Evolutionary conservation across 2,797 vertebrate genomes (phyloP).

Genomic region (Hypotaenidia philippensis): DNA sequence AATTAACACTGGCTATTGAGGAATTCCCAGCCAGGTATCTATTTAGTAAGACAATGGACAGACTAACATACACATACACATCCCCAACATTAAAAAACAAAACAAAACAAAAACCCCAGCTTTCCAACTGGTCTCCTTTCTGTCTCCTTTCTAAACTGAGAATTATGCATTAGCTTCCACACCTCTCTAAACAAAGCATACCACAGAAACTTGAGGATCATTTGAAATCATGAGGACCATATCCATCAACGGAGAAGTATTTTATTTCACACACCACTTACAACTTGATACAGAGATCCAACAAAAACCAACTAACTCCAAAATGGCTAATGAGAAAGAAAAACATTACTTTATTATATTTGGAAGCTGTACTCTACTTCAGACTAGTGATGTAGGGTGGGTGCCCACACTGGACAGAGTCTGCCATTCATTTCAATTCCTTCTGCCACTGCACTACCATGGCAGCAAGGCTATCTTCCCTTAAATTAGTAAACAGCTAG

Average conservation of each 20-base stretch:
- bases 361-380: background rate
- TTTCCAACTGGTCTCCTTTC: background rate
- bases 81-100: background rate
- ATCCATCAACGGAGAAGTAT: background rate
- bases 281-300: background rate
- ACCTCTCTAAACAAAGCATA: background rate
- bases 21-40: background rate
- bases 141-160: background rate
- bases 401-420: background rate
- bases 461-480: background rate
- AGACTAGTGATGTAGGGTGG: background rate
- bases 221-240: background rate
- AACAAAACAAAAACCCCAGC: too few species aligned
- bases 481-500: background rate
- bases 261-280: slow-evolving; percentile 25
- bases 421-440: background rate
- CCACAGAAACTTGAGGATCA: background rate
- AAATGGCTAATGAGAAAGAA: background rate
- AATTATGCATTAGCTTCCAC: background rate
- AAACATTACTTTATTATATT: background rate
- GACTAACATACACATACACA: background rate
- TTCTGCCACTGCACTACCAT: background rate
- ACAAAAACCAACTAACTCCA: slow-evolving; percentile 13
- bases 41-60: background rate
- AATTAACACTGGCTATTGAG: background rate